Evolutionary conservation across 2,113 vertebrate genomes (phyloP), one percentile per base, ranked within the genome.

Genomic region (Pampusana beccarii): DNA sequence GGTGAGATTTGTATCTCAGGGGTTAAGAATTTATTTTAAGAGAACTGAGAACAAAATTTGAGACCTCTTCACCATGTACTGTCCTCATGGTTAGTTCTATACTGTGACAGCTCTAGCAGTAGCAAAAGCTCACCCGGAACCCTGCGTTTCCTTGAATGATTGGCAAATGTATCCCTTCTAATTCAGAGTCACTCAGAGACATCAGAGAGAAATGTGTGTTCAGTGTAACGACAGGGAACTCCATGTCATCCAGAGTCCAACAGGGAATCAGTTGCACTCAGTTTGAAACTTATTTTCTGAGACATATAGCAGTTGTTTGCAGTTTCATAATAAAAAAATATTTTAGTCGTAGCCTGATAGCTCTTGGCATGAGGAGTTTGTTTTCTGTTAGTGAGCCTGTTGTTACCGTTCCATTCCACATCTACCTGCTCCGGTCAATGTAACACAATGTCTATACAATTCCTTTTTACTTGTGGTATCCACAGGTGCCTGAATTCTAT

Each of bases 131-230:
- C 42, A 21, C 31, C 66, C 40, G 29, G 42, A 80, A 11, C 24
- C 20, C 50, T 48, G 25, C 17, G 9, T 67, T 78, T 91, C 65
- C 31, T 60, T 89, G 65, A 51, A 20, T 31, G 29, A 46, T 42
- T 75, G 60, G 38, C 36, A 64, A 21, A 80, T 44, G 25, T n/a
- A 1, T 54, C 29, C n/a, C 23, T 80, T 34, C n/a, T 31, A 15
- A 53, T 50, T 67, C 36, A 16, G 64, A 73, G 38, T 42, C 57
- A 6, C 51, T 72, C 0, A 0, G 48, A 64, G 56, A 36, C 46
- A 44, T 44, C 19, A 4, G n/a, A 33, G 69, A 42, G n/a, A 65
- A 74, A n/a, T 4, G 2, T 1, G 0, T 10, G 11, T 38, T 78
- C 33, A 36, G 12, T 50, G 20, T 65, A 54, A 42, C 54, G 61